Conservation (phyloP, 2,797 vertebrate species). For the Allobates femoralis region DNA sequence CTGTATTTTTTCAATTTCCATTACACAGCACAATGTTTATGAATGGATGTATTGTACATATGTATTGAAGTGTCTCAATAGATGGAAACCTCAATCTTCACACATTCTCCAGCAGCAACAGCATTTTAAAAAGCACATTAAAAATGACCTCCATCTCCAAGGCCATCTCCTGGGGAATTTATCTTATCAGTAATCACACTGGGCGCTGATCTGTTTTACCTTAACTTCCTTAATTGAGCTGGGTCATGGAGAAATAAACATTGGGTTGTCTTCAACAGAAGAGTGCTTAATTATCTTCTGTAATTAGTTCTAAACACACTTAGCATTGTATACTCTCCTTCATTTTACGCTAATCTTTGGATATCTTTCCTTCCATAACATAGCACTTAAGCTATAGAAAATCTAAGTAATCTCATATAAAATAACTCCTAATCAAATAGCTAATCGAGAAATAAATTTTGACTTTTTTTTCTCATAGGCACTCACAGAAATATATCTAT, state of each 20-base stretch:
- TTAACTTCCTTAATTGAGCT: conserved; percentile 70
- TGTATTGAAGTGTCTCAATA: neutral
- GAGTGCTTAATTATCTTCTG: conserved; percentile 44
- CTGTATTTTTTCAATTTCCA: neutral
- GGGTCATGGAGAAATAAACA: conserved; percentile 76
- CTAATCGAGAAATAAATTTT: neutral
- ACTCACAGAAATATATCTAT: neutral
- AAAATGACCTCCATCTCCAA: conserved; percentile 55
- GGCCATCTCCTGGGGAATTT: conserved; percentile 67
- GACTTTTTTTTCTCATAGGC: neutral
- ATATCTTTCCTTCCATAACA: conserved; percentile 6
- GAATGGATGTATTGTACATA: neutral
- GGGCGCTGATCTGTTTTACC: conserved; percentile 69
- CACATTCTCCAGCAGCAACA: conserved; percentile 2
- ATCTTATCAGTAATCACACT: conserved; percentile 70
- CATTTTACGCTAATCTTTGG: conserved; percentile 29
- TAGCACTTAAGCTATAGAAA: neutral
- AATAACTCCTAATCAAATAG: neutral
- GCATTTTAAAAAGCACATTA: conserved; percentile 8
- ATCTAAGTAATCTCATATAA: neutral
- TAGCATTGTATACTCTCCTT: conserved; percentile 39
- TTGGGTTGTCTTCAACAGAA: conserved; percentile 12
- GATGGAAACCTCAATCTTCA: neutral
- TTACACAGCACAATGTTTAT: neutral
- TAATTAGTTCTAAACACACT: conserved; percentile 57